Conservation (phyloP, 2,888 invertebrate genomes). For the Endotricha flammealis region DNA sequence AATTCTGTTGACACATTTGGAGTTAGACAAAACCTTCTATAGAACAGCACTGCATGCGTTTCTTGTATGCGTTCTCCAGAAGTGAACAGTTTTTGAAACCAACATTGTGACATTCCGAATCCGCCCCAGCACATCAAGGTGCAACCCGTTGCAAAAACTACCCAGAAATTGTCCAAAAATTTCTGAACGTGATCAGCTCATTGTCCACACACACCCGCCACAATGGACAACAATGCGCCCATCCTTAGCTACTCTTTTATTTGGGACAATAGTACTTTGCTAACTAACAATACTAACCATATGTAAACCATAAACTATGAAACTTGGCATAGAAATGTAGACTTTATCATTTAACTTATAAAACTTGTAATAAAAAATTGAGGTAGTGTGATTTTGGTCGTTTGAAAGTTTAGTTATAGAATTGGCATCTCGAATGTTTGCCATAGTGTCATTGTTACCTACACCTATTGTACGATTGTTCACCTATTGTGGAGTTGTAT, state of each 20-base stretch:
- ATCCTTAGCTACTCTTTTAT: constrained; percentile 75
- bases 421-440: constrained; percentile 71
- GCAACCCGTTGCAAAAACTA: constrained; percentile 75
- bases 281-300: constrained; percentile 52
- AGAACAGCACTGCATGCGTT: no score
- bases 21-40: no score
- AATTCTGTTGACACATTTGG: no score
- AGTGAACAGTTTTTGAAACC: no score
- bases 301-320: no score
- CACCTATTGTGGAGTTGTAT: constrained; percentile 56
- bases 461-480: constrained; percentile 73
- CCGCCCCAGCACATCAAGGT: constrained; percentile 60
- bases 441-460: constrained; percentile 75
- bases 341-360: no score
- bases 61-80: no score
- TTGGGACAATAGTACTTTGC: constrained; percentile 67
- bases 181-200: constrained; percentile 64
- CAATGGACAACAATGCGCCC: constrained; percentile 66
- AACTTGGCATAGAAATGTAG: no score
- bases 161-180: constrained; percentile 74
- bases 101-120: constrained; percentile 26
- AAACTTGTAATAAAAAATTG: no score
- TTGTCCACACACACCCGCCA: constrained; percentile 73
- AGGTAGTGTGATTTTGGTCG: no score
- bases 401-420: constrained; percentile 26